phyloP scores from a whole-genome alignment of 2,888 invertebrate species.

The Aethes cnicana region DNA sequence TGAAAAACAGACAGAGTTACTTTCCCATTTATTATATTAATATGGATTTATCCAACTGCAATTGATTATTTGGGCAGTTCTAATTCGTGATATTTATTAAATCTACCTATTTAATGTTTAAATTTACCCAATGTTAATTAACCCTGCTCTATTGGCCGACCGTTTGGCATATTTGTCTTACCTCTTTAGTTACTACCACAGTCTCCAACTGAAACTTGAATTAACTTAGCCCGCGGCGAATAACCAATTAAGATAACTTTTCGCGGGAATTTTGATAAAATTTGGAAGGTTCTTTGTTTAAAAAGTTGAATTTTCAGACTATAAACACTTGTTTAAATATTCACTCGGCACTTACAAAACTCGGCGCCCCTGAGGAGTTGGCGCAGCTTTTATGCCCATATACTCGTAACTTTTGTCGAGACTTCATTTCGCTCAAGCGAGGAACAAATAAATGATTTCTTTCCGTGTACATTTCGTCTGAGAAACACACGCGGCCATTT shows the following conservation, averaged over 20 bases:
- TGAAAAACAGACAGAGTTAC: too few relatives aligned
- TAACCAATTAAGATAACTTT: not conserved
- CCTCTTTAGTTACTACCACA: slow-evolving; percentile 17
- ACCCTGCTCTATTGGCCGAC: slow-evolving; percentile 15
- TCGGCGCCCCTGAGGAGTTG: not conserved
- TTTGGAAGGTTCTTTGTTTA: not conserved
- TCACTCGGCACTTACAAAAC: slow-evolving; percentile 7
- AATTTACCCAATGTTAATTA: slow-evolving; percentile 35
- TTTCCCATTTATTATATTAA: too few relatives aligned
- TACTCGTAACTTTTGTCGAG: not conserved
- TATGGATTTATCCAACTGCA: too few relatives aligned
- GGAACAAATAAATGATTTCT: too few relatives aligned
- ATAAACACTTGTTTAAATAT: slow-evolving; percentile 5
- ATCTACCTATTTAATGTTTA: too few relatives aligned
- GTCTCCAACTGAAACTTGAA: slow-evolving; percentile 12
- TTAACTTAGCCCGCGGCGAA: slow-evolving; percentile 4
- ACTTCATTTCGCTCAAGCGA: too few relatives aligned
- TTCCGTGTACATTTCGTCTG: too few relatives aligned
- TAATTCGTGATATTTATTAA: too few relatives aligned
- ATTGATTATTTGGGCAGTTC: too few relatives aligned
- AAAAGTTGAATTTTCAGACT: not conserved
- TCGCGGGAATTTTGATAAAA: too few relatives aligned
- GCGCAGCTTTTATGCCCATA: not conserved
- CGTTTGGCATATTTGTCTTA: slow-evolving; percentile 7
- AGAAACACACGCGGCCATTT: too few relatives aligned